These are phyloP conservation scores for Felis chaus DNA, from an alignment of 2,113 vertebrate species.

Conservation along the genomic window DNA sequence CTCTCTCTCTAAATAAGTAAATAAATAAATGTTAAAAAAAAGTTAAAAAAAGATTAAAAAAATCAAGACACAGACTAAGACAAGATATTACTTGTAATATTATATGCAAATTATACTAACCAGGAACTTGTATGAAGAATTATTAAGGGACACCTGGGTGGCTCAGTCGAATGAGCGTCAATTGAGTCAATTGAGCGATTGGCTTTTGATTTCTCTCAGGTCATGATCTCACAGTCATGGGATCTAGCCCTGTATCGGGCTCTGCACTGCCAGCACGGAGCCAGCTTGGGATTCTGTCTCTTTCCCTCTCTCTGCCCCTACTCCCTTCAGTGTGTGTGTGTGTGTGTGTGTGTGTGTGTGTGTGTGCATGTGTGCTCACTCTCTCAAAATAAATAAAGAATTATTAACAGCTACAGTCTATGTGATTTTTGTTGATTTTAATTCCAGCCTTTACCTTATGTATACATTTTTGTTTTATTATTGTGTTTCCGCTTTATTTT, in stretches of 20 bases:
- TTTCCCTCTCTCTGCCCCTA: too few species aligned
- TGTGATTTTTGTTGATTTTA: not conserved
- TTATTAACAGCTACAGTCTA: not conserved
- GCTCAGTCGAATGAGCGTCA: too few species aligned
- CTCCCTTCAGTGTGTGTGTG: too few species aligned
- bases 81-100: not conserved
- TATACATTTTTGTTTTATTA: not conserved
- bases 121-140: not conserved
- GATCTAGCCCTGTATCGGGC: too few species aligned
- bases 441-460: not conserved
- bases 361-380: rapidly evolving
- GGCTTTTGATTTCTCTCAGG: too few species aligned
- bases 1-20: too few species aligned
- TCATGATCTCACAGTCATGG: too few species aligned
- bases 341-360: too few species aligned
- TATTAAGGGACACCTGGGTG: not conserved
- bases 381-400: not conserved
- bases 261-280: too few species aligned
- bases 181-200: too few species aligned
- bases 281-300: too few species aligned
- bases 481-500: not conserved
- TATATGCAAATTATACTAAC: not conserved
- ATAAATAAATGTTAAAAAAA: too few species aligned
- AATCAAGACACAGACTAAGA: not conserved
- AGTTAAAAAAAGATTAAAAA: not conserved